Evolutionary conservation across 2,113 vertebrate genomes (phyloP), one percentile per base, ranked within the genome.

Genomic region (Aspiorhynchus laticeps): DNA sequence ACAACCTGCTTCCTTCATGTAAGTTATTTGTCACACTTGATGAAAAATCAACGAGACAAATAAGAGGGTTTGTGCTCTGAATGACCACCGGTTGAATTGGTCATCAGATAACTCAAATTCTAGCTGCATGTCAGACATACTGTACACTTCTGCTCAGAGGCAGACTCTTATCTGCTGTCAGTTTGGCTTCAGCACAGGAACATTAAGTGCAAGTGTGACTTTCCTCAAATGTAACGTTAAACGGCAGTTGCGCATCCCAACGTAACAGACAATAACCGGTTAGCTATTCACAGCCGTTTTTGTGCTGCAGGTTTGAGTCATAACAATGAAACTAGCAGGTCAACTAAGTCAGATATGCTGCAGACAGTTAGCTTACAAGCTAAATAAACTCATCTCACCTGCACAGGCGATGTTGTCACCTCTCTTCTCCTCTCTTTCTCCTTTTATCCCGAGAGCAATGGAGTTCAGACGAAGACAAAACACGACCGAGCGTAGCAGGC

Each of bases 351-450:
- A 76, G n/a, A 14, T 59, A 80, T 67, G 63, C 21, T 15, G 28
- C 17, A 21, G 28, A 33, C n/a, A 61, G 78, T 65, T 88, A 85
- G 76, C 76, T 85, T 74, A 82, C 38, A 56, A 75, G 83, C 85
- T 90, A 86, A 63, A 84, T 48, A 61, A 36, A 84, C 71, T 89
- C 73, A 38, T 76, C 83, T 63, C 82, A 81, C 86, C 80, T 63
- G 85, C 8, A 41, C 46, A 84, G n/a, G 53, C 88, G 76, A 85
- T 26, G 88, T 59, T 69, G 69, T 78, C 75, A 74, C 74, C 61
- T 79, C 83, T 76, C 61, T 61, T 75, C 17, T 43, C 77, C 69
- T 41, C 76, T 24, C 67, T 33, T 79, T 79, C 56, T 38, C 31
- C 24, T 36, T 61, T 77, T 53, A 80, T 43, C 80, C 31, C 63